These are phyloP conservation scores for Pangasianodon hypophthalmus DNA, from an alignment of 2,113 vertebrate genomes.

Conservation along the genomic window DNA sequence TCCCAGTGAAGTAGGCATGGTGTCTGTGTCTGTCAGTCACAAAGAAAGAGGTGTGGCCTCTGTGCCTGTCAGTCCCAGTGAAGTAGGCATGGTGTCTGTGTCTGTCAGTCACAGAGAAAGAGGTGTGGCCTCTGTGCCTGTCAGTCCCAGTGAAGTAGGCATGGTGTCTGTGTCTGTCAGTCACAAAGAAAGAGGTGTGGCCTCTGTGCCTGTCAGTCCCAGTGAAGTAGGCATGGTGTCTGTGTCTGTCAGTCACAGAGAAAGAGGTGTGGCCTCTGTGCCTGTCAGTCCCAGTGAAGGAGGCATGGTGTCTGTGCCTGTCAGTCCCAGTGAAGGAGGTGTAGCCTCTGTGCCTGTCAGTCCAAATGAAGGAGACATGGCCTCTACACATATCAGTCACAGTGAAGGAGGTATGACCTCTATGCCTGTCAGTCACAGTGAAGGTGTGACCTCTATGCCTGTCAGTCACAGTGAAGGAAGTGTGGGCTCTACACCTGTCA, in stretches of 20 bases:
- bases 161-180: not conserved
- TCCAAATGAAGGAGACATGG: not conserved
- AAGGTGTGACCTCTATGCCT: not conserved
- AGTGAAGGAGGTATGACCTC: not conserved
- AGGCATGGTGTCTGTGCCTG: not conserved
- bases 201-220: not conserved
- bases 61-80: not conserved
- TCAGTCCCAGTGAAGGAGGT: not conserved
- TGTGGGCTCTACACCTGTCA: not conserved
- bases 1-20: not conserved
- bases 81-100: not conserved
- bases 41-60: not conserved
- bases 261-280: not conserved
- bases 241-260: not conserved
- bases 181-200: not conserved
- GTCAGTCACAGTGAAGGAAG: not conserved
- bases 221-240: not conserved
- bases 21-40: not conserved
- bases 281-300: not conserved
- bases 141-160: not conserved
- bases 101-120: not conserved
- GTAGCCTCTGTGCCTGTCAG: not conserved
- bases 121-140: not conserved
- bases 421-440: not conserved
- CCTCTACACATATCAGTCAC: not conserved